Base-by-base conservation (phyloP, 2,113 vertebrate genomes). In the Lophius piscatorius region DNA sequence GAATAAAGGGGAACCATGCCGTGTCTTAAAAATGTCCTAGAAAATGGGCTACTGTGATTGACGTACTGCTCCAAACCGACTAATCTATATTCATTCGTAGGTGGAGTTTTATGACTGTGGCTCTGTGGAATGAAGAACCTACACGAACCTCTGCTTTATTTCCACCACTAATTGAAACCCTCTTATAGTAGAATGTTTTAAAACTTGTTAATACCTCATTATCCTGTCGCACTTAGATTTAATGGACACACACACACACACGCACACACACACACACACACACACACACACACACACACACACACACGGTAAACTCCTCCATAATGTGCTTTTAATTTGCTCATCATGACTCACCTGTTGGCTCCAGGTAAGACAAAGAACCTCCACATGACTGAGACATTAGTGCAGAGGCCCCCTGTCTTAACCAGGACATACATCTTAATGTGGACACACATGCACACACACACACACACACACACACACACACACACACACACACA, bases 341-440 rank as follows among this genome's bases (percentile, higher is more conserved):
- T 44, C 44, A 16, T 38, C 44, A 55, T 74, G 69, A 70, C 69
- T 79, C 61, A 70, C 70, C 76, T 84, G 63, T 40, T 71, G 49
- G 41, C 57, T 64, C 41, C 63, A 76, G 68, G 65, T 79, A 40
- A 73, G 34, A 81, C 69, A 81, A 64, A 73, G 58, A 46, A 40
- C 33, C 66, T 66, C 31, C 48, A 56, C 61, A 67, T 63, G 38
- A 55, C 50, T 14, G 54, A 73, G 44, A 72, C 66, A 40, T 68
- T 22, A 71, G 44, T 7, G 34, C 63, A 29, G 42, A 14, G 23
- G 35, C 70, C 41, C 57, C 65, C 40, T 0, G 26, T 71, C 66
- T 72, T 73, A 79, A 79, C 76, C 21, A 4, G 33, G 41, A 41
- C 67, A 62, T 72, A 70, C 60, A 56, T 77, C 70, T 64, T 52